phyloP scores from a whole-genome alignment of 2,113 vertebrate genomes.

The Sinocyclocheilus maitianheensis region DNA sequence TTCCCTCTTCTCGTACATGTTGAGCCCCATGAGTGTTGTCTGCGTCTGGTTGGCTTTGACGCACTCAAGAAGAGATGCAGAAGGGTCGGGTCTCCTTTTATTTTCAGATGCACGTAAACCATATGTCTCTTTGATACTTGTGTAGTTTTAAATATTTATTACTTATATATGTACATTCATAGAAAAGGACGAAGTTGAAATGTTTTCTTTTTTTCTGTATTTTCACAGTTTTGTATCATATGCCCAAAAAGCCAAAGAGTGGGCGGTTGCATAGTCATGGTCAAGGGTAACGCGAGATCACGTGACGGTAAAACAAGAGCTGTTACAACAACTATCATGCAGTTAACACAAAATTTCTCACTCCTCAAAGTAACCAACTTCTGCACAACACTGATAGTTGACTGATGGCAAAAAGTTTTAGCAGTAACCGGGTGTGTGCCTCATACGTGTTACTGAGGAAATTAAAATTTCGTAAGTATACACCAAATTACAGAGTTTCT shows the following conservation, averaged over 20 bases:
- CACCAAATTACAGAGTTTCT: too few species aligned
- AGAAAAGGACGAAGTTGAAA: slow-evolving; percentile 73
- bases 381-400: not conserved
- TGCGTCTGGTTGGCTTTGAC: slow-evolving; percentile 45
- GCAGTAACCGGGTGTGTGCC: not conserved
- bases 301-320: slow-evolving; percentile 69
- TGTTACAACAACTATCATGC: not conserved
- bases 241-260: too few species aligned
- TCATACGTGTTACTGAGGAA: not conserved
- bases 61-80: slow-evolving; percentile 44
- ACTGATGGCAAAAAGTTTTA: not conserved
- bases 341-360: not conserved
- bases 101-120: slow-evolving; percentile 67
- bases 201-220: slow-evolving; percentile 60
- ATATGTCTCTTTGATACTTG: slow-evolving; percentile 72
- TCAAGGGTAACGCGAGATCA: slow-evolving; percentile 85
- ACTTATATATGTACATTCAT: slow-evolving; percentile 84
- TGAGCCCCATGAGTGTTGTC: slow-evolving; percentile 25
- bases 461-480: not conserved
- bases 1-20: slow-evolving; percentile 46
- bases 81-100: slow-evolving; percentile 61
- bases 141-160: slow-evolving; percentile 82
- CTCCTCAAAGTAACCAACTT: not conserved
- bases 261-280: slow-evolving; percentile 96
- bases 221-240: too few species aligned